Evolutionary conservation across 2,113 vertebrate genomes (phyloP), one percentile per base, ranked within the genome.

Genomic region (Odocoileus virginianus): DNA sequence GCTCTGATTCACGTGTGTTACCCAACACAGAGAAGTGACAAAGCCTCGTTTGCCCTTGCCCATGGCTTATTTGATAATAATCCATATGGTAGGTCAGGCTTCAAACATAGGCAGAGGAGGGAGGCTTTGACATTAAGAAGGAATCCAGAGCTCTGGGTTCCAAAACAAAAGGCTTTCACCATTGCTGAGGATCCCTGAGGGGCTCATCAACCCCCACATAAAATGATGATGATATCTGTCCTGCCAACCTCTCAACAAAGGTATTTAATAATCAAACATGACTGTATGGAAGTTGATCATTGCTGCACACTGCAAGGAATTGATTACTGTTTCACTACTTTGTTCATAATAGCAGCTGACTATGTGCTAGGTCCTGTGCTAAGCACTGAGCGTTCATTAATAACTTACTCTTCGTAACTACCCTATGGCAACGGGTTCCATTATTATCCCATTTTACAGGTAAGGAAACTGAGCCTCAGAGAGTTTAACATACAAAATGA

Each of bases 221-320:
- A 96, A 95, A 94, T 50, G 15, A 14, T 89, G 61, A 60, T 47
- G 45, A 33, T n/a, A 60, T 7, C 50, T 96, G 54, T 86, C 55
- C 54, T 83, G 6, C 21, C 12, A 54, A 76, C 21, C 78, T 87
- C 47, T 57, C 43, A 85, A 93, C 86, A 1, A 43, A 96, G 17
- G 79, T 82, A n/a, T 84, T 87, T 90, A 97, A 81, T 87, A 87
- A 97, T 82, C 40, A 93, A 94, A 58, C 36, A 4, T 64, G 76
- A 76, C 87, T 88, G 5, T 11, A 27, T 64, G 55, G 55, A 98
- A 93, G 78, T 19, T 60, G 33, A 91, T 90, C 67, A 54, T 7
- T 87, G 27, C 54, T 91, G 17, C 17, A 85, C 28, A 78, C 12
- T 64, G 16, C 67, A 91, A 61, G n/a, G 52, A 28, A 67, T 28